These are phyloP conservation scores for Trachops cirrhosus DNA, from an alignment of 2,797 vertebrate genomes.

Conservation along the genomic window DNA sequence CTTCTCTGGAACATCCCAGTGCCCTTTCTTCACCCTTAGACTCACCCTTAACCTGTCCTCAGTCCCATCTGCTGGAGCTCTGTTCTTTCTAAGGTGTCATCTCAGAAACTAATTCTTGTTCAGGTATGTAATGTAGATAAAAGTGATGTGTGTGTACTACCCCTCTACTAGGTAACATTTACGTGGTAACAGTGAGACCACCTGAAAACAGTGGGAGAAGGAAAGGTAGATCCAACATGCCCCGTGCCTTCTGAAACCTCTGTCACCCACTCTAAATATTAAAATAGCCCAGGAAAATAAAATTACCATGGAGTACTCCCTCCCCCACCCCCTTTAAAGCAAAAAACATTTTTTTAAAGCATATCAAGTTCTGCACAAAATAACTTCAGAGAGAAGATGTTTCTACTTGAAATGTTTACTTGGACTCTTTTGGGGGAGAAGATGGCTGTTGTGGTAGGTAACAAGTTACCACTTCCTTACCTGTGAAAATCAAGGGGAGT, in stretches of 20 bases:
- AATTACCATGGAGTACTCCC: background rate
- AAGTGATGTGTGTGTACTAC: background rate
- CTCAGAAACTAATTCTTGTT: constrained; percentile 46
- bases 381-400: background rate
- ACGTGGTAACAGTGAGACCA: constrained; percentile 25
- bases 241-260: background rate
- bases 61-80: constrained; percentile 13
- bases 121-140: constrained; percentile 5
- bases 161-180: background rate
- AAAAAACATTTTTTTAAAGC: background rate
- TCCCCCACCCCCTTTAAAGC: background rate
- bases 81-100: constrained; percentile 28
- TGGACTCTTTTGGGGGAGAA: background rate
- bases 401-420: background rate
- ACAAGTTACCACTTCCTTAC: background rate
- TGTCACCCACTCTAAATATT: background rate
- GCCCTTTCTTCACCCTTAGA: background rate
- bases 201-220: background rate
- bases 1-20: background rate
- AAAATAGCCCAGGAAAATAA: background rate
- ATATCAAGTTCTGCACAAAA: background rate
- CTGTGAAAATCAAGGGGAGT: background rate
- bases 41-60: background rate
- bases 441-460: background rate
- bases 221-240: background rate